A percentile compares a stretch with the other conserved stretches of the same genome.
Evolutionary conservation across 2,888 invertebrate genomes (phyloP).

Genomic region (Hedychridium roseum): DNA sequence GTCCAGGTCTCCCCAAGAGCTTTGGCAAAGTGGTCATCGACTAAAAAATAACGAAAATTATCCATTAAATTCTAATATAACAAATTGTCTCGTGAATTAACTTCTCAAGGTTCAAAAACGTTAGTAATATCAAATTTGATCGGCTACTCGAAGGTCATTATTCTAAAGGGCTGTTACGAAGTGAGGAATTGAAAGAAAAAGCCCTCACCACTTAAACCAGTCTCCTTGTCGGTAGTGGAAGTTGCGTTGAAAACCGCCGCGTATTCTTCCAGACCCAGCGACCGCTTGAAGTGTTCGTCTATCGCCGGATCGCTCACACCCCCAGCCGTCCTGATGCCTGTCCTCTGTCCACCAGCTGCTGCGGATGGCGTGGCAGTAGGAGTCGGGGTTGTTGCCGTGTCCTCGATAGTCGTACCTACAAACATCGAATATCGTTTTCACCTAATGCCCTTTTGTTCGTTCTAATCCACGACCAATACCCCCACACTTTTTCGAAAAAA

Average conservation of each 20-base stretch:
- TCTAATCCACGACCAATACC: no score
- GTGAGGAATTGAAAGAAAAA: no score
- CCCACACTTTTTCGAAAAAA: no score
- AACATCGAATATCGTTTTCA: no score
- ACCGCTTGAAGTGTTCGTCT: slow-evolving; percentile 94
- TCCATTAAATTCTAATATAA: no score
- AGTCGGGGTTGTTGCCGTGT: slow-evolving; percentile 56
- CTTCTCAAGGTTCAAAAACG: no score
- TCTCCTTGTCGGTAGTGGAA: slow-evolving; percentile 53
- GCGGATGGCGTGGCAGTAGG: slow-evolving; percentile 55
- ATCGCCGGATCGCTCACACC: slow-evolving; percentile 81
- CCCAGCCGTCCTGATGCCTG: slow-evolving; percentile 52
- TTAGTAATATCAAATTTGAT: no score
- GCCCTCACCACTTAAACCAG: slow-evolving; percentile 57
- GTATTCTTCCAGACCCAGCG: slow-evolving; percentile 78
- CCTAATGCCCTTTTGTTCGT: no score
- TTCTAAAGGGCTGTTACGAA: no score
- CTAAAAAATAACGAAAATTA: slow-evolving; percentile 31
- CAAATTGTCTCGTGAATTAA: no score
- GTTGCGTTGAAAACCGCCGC: slow-evolving; percentile 60
- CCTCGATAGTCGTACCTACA: slow-evolving; percentile 59
- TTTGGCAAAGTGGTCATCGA: slow-evolving; percentile 61
- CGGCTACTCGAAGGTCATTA: no score
- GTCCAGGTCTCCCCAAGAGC: slow-evolving; percentile 63
- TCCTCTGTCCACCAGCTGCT: slow-evolving; percentile 52